Evolutionary conservation across 2,888 invertebrate genomes (phyloP).

Genomic region (Entomobrya proxima): DNA sequence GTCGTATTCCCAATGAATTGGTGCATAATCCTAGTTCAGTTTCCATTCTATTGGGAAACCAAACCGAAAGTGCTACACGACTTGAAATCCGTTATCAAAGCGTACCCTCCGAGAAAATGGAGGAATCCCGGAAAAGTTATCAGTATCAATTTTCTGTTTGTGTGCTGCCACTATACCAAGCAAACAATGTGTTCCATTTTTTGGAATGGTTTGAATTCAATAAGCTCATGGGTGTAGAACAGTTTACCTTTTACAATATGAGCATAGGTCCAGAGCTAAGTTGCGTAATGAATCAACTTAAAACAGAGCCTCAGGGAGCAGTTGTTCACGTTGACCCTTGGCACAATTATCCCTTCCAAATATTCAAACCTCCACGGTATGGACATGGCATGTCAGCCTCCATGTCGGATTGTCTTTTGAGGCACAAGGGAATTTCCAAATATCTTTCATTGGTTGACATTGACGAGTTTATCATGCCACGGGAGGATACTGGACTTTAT

Average conservation of each 20-base stretch:
- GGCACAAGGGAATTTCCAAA: constrained; percentile 27
- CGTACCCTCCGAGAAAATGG: too few relatives aligned
- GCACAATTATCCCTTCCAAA: not conserved
- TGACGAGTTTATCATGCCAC: constrained; percentile 43
- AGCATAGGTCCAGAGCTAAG: constrained; percentile 19
- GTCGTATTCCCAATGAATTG: not conserved
- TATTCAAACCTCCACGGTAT: not conserved
- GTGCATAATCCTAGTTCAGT: not conserved
- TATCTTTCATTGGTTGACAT: constrained; percentile 41
- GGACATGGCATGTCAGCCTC: not conserved
- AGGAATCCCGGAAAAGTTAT: too few relatives aligned
- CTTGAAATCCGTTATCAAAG: too few relatives aligned
- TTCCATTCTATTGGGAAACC: not conserved
- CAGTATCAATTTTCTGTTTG: constrained; percentile 17
- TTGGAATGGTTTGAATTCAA: constrained; percentile 58
- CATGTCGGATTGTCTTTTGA: constrained; percentile 35
- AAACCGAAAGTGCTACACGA: not conserved
- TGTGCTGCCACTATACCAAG: constrained; percentile 32
- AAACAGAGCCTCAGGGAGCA: not conserved
- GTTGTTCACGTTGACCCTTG: constrained; percentile 26
- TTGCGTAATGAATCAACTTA: constrained; percentile 21
- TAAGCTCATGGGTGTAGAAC: constrained; percentile 52
- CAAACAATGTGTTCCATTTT: constrained; percentile 41
- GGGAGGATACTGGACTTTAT: not conserved
- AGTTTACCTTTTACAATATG: constrained; percentile 49